phyloP scores from a whole-genome alignment of 1,140 invertebrate species.

The Pogonomyrmex californicus region DNA sequence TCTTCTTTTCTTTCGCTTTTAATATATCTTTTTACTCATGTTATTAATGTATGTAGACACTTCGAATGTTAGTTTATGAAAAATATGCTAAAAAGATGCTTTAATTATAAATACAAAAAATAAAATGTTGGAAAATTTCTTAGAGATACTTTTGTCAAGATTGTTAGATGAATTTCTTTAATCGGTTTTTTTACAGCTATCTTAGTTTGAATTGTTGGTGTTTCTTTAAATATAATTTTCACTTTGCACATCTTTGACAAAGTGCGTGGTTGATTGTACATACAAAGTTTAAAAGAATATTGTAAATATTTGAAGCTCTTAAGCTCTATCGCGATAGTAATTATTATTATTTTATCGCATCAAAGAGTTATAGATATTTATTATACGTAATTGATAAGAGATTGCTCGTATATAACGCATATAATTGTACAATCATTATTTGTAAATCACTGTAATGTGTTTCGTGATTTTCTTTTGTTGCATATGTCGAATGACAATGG shows the following conservation, averaged over 20 bases:
- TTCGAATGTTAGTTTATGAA: not conserved
- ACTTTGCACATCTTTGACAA: not conserved
- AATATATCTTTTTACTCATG: conserved; percentile 1
- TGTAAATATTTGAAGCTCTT: not conserved
- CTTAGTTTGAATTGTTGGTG: not conserved
- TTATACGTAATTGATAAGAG: not conserved
- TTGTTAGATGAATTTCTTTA: conserved; percentile 7
- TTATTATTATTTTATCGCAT: not conserved
- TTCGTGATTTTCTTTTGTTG: not conserved
- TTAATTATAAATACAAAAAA: conserved; percentile 1
- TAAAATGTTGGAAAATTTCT: not conserved
- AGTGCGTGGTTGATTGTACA: not conserved
- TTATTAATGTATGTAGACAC: not conserved
- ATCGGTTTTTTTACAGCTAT: not conserved
- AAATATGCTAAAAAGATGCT: not conserved
- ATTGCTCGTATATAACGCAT: not conserved
- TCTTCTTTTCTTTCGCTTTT: not conserved
- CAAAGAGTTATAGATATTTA: not conserved
- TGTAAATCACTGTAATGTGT: conserved; percentile 11
- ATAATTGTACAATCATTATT: conserved; percentile 1
- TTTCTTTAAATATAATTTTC: not conserved
- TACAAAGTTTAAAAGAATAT: not conserved
- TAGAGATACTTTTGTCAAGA: not conserved
- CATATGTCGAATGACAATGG: not conserved
- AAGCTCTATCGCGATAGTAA: not conserved